Conservation (phyloP, 2,113 vertebrate species). For the Protobothrops flavoviridis region DNA sequence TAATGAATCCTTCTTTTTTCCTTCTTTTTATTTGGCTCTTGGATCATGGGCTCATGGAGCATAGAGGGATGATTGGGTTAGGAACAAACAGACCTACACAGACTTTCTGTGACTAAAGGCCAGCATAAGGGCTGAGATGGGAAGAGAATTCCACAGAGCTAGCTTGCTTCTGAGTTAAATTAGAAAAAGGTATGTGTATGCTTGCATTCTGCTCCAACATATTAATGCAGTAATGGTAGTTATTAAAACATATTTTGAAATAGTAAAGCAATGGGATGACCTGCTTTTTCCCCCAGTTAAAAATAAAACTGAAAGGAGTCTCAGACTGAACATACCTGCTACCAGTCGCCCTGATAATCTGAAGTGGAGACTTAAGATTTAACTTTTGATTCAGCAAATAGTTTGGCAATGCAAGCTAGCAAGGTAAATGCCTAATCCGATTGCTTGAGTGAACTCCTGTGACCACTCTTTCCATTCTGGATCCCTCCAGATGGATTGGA, state of each 20-base stretch:
- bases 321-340: neutral
- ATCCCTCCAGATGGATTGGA: neutral
- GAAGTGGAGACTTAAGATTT: neutral
- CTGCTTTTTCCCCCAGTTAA: neutral
- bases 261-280: neutral
- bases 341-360: neutral
- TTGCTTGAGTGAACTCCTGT: neutral
- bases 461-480: too few species aligned
- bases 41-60: neutral
- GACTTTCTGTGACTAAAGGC: neutral
- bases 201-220: neutral
- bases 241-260: neutral
- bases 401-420: neutral
- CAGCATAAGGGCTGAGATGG: too few species aligned
- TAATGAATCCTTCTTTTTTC: neutral
- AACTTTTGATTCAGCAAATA: neutral
- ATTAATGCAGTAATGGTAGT: neutral
- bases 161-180: too few species aligned
- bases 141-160: neutral
- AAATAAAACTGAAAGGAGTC: neutral
- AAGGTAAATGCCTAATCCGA: neutral
- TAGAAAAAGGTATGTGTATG: neutral
- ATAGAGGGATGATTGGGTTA: neutral
- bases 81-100: neutral
- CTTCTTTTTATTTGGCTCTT: neutral